Evolutionary conservation across 2,888 invertebrate genomes (phyloP).

Genomic region (Emesis furor): DNA sequence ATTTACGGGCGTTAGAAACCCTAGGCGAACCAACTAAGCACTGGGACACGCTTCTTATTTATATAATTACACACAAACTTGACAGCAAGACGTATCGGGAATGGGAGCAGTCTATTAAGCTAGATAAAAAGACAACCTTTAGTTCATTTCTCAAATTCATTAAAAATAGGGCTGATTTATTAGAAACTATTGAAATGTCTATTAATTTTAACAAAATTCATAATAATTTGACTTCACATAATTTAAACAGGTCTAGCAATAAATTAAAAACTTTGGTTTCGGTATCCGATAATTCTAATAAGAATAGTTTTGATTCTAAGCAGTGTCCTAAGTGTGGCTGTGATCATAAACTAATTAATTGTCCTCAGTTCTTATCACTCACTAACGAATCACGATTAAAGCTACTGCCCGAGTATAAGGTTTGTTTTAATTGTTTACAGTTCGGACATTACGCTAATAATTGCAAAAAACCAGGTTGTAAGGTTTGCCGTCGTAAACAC

Average conservation of each 20-base stretch:
- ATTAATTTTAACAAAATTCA: too few species aligned
- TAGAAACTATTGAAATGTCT: too few species aligned
- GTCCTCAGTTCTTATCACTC: constrained; percentile 15
- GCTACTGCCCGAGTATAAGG: constrained; percentile 26
- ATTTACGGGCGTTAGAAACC: constrained; percentile 35
- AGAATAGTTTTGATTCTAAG: background rate
- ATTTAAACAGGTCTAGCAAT: too few species aligned
- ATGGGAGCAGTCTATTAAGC: constrained; percentile 41
- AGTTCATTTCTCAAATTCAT: too few species aligned
- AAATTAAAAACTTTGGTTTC: background rate
- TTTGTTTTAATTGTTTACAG: constrained; percentile 43
- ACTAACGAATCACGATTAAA: background rate
- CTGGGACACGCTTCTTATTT: constrained; percentile 42
- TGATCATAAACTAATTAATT: constrained; percentile 6
- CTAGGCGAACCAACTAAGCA: constrained; percentile 32
- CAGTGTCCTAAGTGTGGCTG: constrained; percentile 3
- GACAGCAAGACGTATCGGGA: constrained; percentile 45
- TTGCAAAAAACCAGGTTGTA: constrained; percentile 40
- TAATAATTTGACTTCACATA: too few species aligned
- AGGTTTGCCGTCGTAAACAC: constrained; percentile 47
- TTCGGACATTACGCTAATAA: constrained; percentile 38
- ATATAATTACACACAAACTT: constrained; percentile 39
- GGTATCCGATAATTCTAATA: too few species aligned
- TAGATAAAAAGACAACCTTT: too few species aligned
- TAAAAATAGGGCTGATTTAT: too few species aligned